Base-by-base conservation (phyloP, 1,140 invertebrate species). In the Cotesia glomerata region DNA sequence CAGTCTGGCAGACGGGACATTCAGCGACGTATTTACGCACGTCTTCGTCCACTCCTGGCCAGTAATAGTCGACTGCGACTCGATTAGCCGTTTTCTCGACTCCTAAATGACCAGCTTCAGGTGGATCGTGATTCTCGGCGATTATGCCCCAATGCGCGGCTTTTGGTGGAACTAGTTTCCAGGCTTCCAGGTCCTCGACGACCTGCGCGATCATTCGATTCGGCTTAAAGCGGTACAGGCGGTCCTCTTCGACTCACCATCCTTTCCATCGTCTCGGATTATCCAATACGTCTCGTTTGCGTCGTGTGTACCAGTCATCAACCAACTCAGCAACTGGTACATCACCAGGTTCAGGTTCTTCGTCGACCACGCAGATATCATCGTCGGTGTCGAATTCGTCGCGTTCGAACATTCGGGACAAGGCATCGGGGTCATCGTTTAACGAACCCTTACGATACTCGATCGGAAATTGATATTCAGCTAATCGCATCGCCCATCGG, bases 401-500 rank as follows among this genome's bases (percentile, higher is more conserved):
- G n/a, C n/a, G n/a, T n/a, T 63, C 58, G 16, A n/a, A 56, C 65
- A 74, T 65, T 5, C 79, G 65, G 0, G 77, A 80, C 11, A 80
- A 52, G 0, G 74, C 69, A 49, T 80, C 79, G 8, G 77, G 74
- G 0, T 79, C 75, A 5, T 76, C 69, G 59, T 79, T 71, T 5
- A 76, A 65, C 49, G 54, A 54, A 14, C 77, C 76, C 56, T 68
- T 70, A 0, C 75, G 69, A 61, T 71, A 70, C 14, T 68, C 59
- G 9, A 80, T 67, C 11, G n/a, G 61, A 45, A 78, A 77, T 11
- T 75, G 34, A 36, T 67, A 76, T 13, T 73, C 74, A 49, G 74
- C 66, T 7, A 82, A 56, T 63, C 74, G 76, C 4, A 81, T 56
- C 2, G 84, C 78, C 88, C 88, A 90, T 51, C 88, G 71, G 0